A percentile compares a stretch with the other conserved stretches of the same genome.
Evolutionary conservation across 2,113 vertebrate species (phyloP).

Genomic region (Cephalopterus ornatus): DNA sequence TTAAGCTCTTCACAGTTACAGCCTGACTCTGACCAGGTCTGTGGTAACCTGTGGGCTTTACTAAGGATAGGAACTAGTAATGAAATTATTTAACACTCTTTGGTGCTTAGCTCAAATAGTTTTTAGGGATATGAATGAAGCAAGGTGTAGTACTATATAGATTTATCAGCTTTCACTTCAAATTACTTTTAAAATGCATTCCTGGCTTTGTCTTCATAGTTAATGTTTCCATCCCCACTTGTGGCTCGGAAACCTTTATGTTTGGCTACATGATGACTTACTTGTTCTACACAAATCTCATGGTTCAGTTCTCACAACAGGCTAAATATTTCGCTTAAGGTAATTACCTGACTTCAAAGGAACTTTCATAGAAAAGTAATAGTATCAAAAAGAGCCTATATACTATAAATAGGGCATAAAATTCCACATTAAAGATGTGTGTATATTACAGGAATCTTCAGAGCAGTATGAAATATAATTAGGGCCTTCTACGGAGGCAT

Average conservation of each 20-base stretch:
- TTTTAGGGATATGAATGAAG: not conserved
- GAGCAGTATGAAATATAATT: slow-evolving; percentile 64
- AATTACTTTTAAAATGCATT: not conserved
- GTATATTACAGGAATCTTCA: slow-evolving; percentile 59
- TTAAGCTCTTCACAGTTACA: not conserved
- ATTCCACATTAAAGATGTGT: slow-evolving; percentile 65
- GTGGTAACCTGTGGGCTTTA: not conserved
- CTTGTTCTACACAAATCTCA: slow-evolving; percentile 35
- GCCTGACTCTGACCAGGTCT: not conserved
- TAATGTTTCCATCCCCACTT: not conserved
- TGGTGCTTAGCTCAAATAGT: not conserved
- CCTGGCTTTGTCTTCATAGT: slow-evolving; percentile 19
- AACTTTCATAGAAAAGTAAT: slow-evolving; percentile 60
- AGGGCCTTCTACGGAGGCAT: slow-evolving; percentile 53
- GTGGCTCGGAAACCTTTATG: not conserved
- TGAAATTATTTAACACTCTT: not conserved
- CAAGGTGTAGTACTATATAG: not conserved
- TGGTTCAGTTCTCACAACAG: slow-evolving; percentile 42
- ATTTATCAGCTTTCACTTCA: slow-evolving; percentile 17
- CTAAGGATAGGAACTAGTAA: not conserved
- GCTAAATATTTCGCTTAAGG: slow-evolving; percentile 57
- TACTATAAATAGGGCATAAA: slow-evolving; percentile 65
- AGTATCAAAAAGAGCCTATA: slow-evolving; percentile 58
- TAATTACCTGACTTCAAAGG: slow-evolving; percentile 61
- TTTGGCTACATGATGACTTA: slow-evolving; percentile 17